Evolutionary conservation across 2,888 invertebrate genomes (phyloP), one percentile per base, ranked within the genome.

Genomic region (Thecocarcelia acutangulata): DNA sequence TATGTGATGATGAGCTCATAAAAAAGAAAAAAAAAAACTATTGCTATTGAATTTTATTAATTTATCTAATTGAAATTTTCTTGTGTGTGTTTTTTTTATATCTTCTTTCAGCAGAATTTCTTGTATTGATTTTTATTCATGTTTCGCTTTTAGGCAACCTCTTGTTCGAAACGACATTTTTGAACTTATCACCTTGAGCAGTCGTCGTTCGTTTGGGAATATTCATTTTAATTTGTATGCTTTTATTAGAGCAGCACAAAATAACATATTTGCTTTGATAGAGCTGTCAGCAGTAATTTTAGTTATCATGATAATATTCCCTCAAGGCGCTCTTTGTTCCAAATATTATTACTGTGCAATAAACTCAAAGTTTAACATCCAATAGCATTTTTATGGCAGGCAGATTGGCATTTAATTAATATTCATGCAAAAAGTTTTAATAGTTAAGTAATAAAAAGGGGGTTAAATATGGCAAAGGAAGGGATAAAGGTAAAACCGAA

Each of bases 211-310:
- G 54, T n/a, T 54, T 54, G 28, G 33, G n/a, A 44, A 66, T 52
- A 66, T 42, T 21, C 24, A 24, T 52, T 50, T 66, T 3, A 48
- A 64, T 64, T 64, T 50, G 1, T 8, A 19, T 50, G 21, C 37
- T 50, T 66, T 37, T 24, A 3, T 37, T 37, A 40, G 21, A n/a
- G 19, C n/a, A 52, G 40, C 24, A n/a, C n/a, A 24, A 11, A 58
- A 42, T 19, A 33, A 50, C 33, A 21, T 50, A 19, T 50, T n/a
- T 40, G 37, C 40, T 66, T 40, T 66, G 52, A 64, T 52, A 24
- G 12, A 21, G 37, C 21, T 66, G 21, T 40, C 52, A 21, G 48
- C 37, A 50, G 17, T 52, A 56, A 48, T 50, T 48, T 48, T 6
- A 33, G 5, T 24, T 24, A n/a, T 64, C 37, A 50, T 37, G 12